Evolutionary conservation across 1,140 invertebrate genomes (phyloP), one percentile per base, ranked within the genome.

Genomic region (Bombyx mandarina): DNA sequence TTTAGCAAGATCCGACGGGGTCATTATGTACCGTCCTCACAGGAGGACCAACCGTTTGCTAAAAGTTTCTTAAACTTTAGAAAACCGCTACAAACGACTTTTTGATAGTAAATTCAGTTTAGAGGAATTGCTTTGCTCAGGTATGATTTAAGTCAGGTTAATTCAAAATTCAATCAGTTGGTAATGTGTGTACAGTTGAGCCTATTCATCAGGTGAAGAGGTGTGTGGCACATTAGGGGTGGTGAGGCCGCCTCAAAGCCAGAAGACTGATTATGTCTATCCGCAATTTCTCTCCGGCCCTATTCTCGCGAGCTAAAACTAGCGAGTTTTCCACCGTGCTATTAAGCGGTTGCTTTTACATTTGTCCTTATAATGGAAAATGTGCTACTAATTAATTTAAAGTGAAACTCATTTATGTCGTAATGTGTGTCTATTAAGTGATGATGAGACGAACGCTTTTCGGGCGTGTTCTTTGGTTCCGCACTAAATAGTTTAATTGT

Each of bases 301-400:
- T 86, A 82, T 85, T 82, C 83, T 78, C 83, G 80, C 83, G 80
- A 85, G 78, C 82, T 77, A 86, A 85, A 86, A 87, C 83, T 87
- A 85, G 83, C 82, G 82, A 85, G 82, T 87, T 87, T 85, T 87
- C 77, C 84, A 82, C 79, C 82, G 73, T 77, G 79, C 78, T 82
- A 87, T 87, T 85, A 85, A 84, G 84, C 81, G 84, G 84, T 87
- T 75, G 80, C 82, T 80, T 82, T 79, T 83, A 82, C 82, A 87
- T 87, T 87, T 85, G 82, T 85, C 84, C 78, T 85, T 87, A 85
- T 87, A 87, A 87, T 87, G 84, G 81, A 84, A 85, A 76, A 84
- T 78, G 79, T 82, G 79, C 74, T 82, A 87, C 84, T 87, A 85
- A 87, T 87, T 87, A 85, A 87, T 87, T 87, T 80, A 78, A 79